Evolutionary conservation across 2,113 vertebrate species (phyloP).

Genomic region (Cyphomyrus plagiostoma): DNA sequence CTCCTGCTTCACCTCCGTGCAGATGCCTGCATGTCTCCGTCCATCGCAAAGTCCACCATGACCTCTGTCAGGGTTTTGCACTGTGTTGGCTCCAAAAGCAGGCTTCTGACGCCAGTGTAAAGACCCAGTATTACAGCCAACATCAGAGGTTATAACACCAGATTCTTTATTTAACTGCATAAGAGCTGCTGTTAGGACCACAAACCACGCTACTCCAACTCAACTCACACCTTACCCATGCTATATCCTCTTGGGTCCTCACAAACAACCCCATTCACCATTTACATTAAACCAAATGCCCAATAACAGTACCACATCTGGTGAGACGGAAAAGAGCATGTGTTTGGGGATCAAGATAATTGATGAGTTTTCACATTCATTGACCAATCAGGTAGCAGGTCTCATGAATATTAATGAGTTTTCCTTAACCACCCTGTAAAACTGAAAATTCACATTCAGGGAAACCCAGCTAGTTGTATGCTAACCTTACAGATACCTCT

Average conservation of each 20-base stretch:
- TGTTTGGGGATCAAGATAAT: no score
- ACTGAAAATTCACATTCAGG: no score
- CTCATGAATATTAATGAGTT: no score
- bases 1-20: no score
- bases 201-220: background rate
- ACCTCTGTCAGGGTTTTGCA: background rate
- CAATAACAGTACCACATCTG: no score
- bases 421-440: no score
- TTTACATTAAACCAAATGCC: background rate
- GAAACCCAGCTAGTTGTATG: no score
- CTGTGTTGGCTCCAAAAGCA: background rate
- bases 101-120: background rate
- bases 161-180: background rate
- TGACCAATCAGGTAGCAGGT: no score
- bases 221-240: background rate
- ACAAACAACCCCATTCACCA: background rate
- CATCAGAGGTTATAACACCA: background rate
- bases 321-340: no score
- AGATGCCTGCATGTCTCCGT: background rate
- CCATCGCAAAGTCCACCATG: background rate
- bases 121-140: background rate
- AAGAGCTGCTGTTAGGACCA: background rate
- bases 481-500: no score
- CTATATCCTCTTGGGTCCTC: background rate
- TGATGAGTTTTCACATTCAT: no score